phyloP scores from a whole-genome alignment of 2,888 invertebrate species.

The Chromoteleia sp. region DNA sequence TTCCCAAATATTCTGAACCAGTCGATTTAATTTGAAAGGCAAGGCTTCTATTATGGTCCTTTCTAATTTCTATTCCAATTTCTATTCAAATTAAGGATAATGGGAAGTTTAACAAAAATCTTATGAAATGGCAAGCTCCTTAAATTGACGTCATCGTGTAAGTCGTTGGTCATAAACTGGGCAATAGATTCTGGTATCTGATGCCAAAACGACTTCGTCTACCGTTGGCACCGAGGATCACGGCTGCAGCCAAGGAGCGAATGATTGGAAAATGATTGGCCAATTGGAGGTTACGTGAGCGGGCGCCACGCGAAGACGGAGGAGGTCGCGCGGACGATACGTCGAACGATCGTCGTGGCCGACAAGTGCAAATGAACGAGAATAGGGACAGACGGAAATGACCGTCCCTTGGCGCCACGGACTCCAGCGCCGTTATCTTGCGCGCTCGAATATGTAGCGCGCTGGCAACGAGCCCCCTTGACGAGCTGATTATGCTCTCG shows the following conservation, averaged over 20 bases:
- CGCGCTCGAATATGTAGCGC: constrained; percentile 14
- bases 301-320: constrained; percentile 67
- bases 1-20: no score
- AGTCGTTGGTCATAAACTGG: constrained; percentile 28
- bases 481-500: constrained; percentile 66
- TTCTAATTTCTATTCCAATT: no score
- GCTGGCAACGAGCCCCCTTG: constrained; percentile 62
- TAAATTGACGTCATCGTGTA: background rate
- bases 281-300: constrained; percentile 80
- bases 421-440: constrained; percentile 78
- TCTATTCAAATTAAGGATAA: no score
- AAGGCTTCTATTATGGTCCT: no score
- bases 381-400: constrained; percentile 55
- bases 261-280: constrained; percentile 79
- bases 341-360: constrained; percentile 9
- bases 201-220: constrained; percentile 16
- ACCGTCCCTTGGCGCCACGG: constrained; percentile 59
- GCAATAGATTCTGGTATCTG: constrained; percentile 11
- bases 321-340: constrained; percentile 23
- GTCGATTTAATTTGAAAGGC: no score
- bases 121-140: no score
- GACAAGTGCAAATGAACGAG: constrained; percentile 48
- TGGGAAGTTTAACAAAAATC: no score
- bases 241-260: constrained; percentile 55
- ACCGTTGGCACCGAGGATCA: constrained; percentile 34